Conservation (phyloP, 2,888 invertebrate genomes). For the Dione vanillae region DNA sequence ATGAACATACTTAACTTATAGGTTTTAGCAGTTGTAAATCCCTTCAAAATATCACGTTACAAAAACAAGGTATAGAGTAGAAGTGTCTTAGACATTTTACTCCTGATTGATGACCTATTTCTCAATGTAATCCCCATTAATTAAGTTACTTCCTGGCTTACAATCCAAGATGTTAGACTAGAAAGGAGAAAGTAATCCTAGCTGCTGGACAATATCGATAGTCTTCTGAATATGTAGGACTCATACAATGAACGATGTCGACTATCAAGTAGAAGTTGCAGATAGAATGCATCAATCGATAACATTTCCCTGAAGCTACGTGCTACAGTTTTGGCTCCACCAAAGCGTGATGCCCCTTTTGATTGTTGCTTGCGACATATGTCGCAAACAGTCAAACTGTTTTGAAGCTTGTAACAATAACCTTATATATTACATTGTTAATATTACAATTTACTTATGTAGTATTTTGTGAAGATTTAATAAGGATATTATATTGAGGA, state of each 20-base stretch:
- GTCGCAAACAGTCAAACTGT: conserved; percentile 59
- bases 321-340: conserved; percentile 37
- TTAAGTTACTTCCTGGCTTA: too few relatives aligned
- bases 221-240: neutral
- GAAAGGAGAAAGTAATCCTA: neutral
- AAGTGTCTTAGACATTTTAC: neutral
- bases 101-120: neutral
- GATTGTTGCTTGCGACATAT: conserved; percentile 63
- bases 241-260: neutral
- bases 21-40: too few relatives aligned
- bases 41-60: too few relatives aligned
- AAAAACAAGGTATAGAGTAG: too few relatives aligned
- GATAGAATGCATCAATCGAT: conserved; percentile 8
- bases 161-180: too few relatives aligned
- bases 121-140: neutral
- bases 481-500: too few relatives aligned
- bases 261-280: conserved; percentile 1
- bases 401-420: conserved; percentile 4
- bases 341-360: conserved; percentile 46
- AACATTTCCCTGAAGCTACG: conserved; percentile 3
- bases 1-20: too few relatives aligned
- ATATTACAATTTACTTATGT: too few relatives aligned
- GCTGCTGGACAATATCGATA: neutral
- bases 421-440: conserved; percentile 2
- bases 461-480: too few relatives aligned